A percentile compares a stretch with the other conserved stretches of the same genome.
Evolutionary conservation across 2,797 vertebrate species (phyloP).

Genomic region (Psittacula echo): DNA sequence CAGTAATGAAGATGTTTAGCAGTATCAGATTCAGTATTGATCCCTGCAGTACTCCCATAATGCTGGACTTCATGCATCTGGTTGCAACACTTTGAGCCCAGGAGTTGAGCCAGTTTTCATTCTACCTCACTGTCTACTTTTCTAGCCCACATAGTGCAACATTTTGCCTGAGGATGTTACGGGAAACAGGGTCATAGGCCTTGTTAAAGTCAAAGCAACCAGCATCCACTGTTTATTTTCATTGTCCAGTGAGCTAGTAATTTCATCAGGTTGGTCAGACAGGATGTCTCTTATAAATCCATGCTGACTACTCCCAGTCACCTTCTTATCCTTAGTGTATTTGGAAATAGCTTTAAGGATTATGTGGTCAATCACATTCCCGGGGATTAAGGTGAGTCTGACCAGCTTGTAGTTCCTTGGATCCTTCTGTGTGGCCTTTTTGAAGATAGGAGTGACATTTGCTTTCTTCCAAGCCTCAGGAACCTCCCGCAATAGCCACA

Average conservation of each 20-base stretch:
- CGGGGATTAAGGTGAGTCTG: background rate
- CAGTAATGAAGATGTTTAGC: background rate
- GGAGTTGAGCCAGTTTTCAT: background rate
- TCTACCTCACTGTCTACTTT: background rate
- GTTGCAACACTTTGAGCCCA: background rate
- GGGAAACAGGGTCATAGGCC: background rate
- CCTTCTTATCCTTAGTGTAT: background rate
- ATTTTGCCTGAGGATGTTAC: background rate
- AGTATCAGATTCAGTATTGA: background rate
- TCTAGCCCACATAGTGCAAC: background rate
- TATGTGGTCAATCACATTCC: background rate
- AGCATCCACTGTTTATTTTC: background rate
- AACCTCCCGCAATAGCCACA: background rate
- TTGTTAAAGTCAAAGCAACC: background rate
- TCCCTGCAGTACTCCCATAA: background rate
- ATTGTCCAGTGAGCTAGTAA: background rate
- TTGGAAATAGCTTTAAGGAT: conserved; percentile 17
- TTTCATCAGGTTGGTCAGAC: background rate
- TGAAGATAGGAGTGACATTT: background rate
- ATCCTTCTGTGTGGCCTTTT: background rate
- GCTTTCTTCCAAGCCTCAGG: background rate
- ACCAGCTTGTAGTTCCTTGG: background rate
- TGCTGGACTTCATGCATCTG: background rate
- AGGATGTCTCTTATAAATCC: conserved; percentile 7
- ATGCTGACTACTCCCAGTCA: background rate